A percentile compares a stretch with the other conserved stretches of the same genome.
Conservation (phyloP, 1,140 invertebrate genomes). For the Drosophila pachea region DNA sequence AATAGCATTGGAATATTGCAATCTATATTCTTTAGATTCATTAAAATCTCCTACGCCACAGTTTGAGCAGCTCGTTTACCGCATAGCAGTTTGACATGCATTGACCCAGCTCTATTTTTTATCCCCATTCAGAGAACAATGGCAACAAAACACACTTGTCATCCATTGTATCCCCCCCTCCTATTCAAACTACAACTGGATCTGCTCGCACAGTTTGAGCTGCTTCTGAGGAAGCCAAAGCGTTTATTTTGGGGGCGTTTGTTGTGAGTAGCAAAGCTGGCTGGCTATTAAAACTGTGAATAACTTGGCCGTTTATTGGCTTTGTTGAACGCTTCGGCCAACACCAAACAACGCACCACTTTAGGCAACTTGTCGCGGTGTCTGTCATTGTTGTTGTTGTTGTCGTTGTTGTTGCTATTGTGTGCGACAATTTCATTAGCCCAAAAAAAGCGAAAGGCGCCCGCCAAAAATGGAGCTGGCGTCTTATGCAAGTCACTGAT, state of each 20-base stretch:
- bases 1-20: no score
- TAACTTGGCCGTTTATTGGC: conserved; percentile 6
- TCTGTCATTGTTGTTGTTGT: conserved; percentile 31
- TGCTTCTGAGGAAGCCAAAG: not conserved
- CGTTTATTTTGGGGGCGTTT: not conserved
- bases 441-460: conserved; percentile 66
- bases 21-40: no score
- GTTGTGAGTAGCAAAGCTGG: conserved; percentile 1
- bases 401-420: conserved; percentile 26
- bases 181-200: no score
- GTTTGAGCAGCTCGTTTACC: no score
- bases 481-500: conserved; percentile 65
- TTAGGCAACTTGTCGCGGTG: conserved; percentile 53
- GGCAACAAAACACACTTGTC: no score
- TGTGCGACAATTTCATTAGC: conserved; percentile 73
- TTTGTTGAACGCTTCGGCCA: conserved; percentile 43
- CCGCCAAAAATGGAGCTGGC: conserved; percentile 28
- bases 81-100: no score
- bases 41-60: no score
- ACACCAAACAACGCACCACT: conserved; percentile 52
- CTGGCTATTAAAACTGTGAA: conserved; percentile 1
- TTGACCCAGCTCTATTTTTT: no score
- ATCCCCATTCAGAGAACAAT: no score
- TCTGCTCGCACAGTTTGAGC: not conserved
- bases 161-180: no score